A percentile compares a stretch with the other conserved stretches of the same genome.
These are phyloP conservation scores for Bothrops jararaca DNA, from an alignment of 2,113 vertebrate genomes.

Conservation along the genomic window DNA sequence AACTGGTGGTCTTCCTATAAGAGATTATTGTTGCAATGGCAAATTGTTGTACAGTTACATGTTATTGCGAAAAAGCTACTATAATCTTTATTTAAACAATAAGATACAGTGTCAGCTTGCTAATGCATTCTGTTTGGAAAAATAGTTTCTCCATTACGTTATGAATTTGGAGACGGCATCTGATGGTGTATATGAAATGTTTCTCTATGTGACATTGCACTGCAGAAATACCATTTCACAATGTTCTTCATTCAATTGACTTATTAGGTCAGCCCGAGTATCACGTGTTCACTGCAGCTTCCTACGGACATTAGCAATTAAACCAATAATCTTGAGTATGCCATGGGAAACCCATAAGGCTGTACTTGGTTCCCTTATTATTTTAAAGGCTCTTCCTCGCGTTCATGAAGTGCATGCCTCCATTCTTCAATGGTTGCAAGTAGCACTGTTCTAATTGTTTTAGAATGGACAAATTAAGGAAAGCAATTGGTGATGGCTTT, in stretches of 20 bases:
- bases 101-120: background rate
- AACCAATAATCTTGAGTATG: background rate
- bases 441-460: background rate
- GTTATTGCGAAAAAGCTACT: background rate
- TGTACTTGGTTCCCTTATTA: background rate
- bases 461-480: background rate
- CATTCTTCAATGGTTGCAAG: background rate
- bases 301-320: background rate
- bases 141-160: background rate
- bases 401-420: background rate
- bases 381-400: background rate
- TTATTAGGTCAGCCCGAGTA: background rate
- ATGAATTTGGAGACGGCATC: background rate
- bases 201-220: slow-evolving; percentile 5
- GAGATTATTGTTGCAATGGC: background rate
- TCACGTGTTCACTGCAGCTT: background rate
- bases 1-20: too few relatives aligned
- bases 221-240: slow-evolving; percentile 23
- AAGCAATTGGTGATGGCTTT: background rate
- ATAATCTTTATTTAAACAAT: slow-evolving; percentile 15
- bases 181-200: slow-evolving; percentile 8
- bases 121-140: slow-evolving; percentile 2
- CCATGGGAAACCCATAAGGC: background rate
- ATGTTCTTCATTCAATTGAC: slow-evolving; percentile 7
- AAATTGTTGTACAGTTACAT: background rate